Percentiles rank a stretch among this genome's conserved stretches.
phyloP scores from a whole-genome alignment of 2,888 invertebrate species.

The Sesia bembeciformis region DNA sequence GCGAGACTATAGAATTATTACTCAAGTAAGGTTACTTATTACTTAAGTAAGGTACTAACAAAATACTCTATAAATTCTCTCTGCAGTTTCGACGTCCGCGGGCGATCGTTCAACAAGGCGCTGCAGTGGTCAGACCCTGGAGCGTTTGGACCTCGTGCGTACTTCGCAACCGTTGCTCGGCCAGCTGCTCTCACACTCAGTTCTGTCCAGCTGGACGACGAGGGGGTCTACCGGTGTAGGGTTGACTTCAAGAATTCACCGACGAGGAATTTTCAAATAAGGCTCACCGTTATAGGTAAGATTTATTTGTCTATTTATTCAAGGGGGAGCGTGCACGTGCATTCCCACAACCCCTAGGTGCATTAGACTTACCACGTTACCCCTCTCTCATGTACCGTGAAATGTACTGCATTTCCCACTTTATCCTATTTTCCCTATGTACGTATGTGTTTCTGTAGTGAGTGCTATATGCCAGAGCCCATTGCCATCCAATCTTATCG shows the following conservation, averaged over 20 bases:
- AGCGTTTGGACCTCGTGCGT: constrained; percentile 88
- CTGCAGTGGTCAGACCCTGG: constrained; percentile 88
- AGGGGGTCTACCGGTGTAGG: constrained; percentile 89
- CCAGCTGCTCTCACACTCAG: constrained; percentile 88
- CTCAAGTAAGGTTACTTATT: too few relatives aligned
- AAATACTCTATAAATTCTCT: constrained; percentile 8
- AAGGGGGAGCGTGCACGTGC: too few relatives aligned
- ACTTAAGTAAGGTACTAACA: too few relatives aligned
- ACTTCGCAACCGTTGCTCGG: constrained; percentile 86
- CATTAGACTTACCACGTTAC: too few relatives aligned
- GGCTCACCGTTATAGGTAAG: constrained; percentile 93
- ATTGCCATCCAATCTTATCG: too few relatives aligned
- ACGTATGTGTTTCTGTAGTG: too few relatives aligned
- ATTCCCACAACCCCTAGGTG: too few relatives aligned
- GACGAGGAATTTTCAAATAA: constrained; percentile 90
- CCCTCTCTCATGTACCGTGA: too few relatives aligned
- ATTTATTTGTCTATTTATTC: constrained; percentile 9
- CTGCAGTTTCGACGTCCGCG: constrained; percentile 89
- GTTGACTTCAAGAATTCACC: constrained; percentile 93
- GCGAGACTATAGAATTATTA: too few relatives aligned
- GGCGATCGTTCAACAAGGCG: constrained; percentile 86
- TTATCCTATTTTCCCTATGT: too few relatives aligned
- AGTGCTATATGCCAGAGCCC: too few relatives aligned
- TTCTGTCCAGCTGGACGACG: constrained; percentile 89
- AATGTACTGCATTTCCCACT: too few relatives aligned